Percentiles rank a stretch among this genome's conserved stretches.
Evolutionary conservation across 2,797 vertebrate genomes (phyloP).

Genomic region (Chrysocyon brachyurus): DNA sequence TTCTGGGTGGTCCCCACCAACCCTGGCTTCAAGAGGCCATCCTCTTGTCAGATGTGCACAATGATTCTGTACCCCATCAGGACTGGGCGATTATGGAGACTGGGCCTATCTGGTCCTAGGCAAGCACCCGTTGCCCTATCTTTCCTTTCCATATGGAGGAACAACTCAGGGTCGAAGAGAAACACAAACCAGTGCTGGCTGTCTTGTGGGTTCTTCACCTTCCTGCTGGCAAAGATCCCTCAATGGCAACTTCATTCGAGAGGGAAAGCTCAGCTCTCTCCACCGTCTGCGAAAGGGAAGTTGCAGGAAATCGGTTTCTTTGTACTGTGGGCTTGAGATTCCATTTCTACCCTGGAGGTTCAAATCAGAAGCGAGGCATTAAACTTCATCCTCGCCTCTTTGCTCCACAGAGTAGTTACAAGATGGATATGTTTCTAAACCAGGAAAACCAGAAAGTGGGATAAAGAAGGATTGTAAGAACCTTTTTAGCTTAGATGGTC

Average conservation of each 20-base stretch:
- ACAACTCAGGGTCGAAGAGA: neutral
- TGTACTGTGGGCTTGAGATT: neutral
- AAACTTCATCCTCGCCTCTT: neutral
- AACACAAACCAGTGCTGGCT: neutral
- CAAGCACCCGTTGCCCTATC: neutral
- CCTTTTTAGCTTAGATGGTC: neutral
- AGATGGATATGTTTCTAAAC: constrained; percentile 3
- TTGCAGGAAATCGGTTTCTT: neutral
- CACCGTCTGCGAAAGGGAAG: neutral
- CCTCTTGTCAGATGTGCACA: neutral
- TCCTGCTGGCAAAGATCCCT: neutral
- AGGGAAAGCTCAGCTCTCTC: neutral
- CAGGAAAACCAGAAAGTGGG: neutral
- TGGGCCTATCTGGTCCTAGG: neutral
- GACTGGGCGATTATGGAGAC: neutral
- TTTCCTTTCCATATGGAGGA: neutral
- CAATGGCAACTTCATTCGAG: fast-evolving
- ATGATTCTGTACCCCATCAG: neutral
- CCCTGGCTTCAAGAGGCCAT: neutral
- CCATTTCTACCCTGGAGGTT: neutral
- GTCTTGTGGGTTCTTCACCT: neutral
- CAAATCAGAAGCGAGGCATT: neutral
- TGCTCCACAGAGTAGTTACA: neutral
- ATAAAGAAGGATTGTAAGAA: neutral
- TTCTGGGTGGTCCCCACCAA: neutral